A percentile compares a stretch with the other conserved stretches of the same genome.
Conservation (phyloP, 2,888 invertebrate species). For the Spisula solida region DNA sequence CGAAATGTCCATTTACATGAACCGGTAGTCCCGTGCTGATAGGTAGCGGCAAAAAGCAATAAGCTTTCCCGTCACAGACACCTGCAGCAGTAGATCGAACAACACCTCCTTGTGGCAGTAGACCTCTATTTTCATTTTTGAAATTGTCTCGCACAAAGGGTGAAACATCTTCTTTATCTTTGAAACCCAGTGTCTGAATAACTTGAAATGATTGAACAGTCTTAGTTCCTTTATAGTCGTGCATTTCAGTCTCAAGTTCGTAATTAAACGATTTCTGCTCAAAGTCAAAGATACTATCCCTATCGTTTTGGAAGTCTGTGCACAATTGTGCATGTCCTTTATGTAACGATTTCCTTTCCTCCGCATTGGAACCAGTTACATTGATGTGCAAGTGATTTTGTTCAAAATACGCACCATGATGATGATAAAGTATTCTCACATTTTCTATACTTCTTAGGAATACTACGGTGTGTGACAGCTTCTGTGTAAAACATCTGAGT, state of each 20-base stretch:
- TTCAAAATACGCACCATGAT: slow-evolving; percentile 32
- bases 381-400: neutral
- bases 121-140: neutral
- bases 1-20: slow-evolving; percentile 81
- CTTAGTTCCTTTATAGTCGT: neutral
- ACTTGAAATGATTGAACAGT: neutral
- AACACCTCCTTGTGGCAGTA: slow-evolving; percentile 20
- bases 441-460: slow-evolving; percentile 83
- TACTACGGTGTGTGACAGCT: slow-evolving; percentile 79
- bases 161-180: neutral
- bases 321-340: neutral
- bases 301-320: neutral
- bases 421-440: slow-evolving; percentile 75
- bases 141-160: neutral
- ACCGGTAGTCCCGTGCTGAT: slow-evolving; percentile 74
- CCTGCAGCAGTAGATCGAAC: neutral
- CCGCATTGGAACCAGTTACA: neutral
- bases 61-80: slow-evolving; percentile 55
- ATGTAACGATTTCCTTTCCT: neutral
- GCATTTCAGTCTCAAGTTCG: neutral
- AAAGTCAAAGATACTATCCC: neutral
- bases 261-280: neutral
- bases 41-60: slow-evolving; percentile 79
- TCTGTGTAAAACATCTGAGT: slow-evolving; percentile 75
- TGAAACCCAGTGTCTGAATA: neutral